Conservation (phyloP, 2,888 invertebrate genomes). For the Apantesis nais region DNA sequence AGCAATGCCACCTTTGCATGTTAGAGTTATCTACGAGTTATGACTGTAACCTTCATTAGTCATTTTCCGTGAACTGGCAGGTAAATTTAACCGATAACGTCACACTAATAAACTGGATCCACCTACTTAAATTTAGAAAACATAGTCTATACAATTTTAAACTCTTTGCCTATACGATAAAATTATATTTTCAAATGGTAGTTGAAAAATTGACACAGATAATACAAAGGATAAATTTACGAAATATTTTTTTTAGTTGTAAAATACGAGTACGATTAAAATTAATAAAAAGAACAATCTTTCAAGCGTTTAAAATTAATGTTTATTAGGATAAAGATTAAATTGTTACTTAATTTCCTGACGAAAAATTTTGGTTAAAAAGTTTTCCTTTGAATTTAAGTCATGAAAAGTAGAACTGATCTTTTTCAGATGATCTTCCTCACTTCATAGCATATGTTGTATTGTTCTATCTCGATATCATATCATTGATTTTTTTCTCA, state of each 20-base stretch:
- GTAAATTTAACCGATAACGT: constrained; percentile 50
- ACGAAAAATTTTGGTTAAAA: background rate
- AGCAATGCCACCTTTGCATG: background rate
- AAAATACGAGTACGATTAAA: background rate
- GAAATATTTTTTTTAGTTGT: background rate
- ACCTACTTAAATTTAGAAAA: background rate
- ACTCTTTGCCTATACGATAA: background rate
- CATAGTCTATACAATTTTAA: background rate
- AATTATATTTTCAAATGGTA: background rate
- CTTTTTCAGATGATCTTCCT: too few relatives aligned
- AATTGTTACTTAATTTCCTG: background rate
- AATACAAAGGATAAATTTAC: background rate
- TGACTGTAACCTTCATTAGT: constrained; percentile 51
- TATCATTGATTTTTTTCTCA: too few relatives aligned
- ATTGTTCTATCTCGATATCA: too few relatives aligned
- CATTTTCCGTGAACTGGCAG: constrained; percentile 46
- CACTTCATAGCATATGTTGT: too few relatives aligned
- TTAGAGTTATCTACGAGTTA: background rate
- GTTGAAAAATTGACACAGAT: background rate
- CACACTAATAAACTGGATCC: constrained; percentile 18
- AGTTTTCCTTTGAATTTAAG: background rate
- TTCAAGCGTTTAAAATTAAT: too few relatives aligned
- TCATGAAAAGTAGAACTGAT: too few relatives aligned
- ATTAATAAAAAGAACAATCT: background rate
- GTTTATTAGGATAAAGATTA: too few relatives aligned